A percentile compares a stretch with the other conserved stretches of the same genome.
These are phyloP conservation scores for Naja naja DNA, from an alignment of 2,113 vertebrate genomes.

Conservation along the genomic window DNA sequence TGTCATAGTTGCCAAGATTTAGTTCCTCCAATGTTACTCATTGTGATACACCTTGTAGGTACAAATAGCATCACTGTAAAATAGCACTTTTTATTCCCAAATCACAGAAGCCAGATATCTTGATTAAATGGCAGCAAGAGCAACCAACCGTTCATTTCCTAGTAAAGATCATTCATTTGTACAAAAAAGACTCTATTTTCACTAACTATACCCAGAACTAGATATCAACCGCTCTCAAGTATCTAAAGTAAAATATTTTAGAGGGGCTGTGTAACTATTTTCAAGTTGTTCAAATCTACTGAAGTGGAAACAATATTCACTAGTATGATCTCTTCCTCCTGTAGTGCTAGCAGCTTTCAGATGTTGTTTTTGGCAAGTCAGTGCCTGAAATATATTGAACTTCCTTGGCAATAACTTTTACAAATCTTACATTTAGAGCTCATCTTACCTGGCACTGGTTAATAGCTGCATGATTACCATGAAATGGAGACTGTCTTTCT, in stretches of 20 bases:
- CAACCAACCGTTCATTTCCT: neutral
- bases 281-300: neutral
- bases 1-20: no score
- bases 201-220: neutral
- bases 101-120: neutral
- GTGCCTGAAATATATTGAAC: neutral
- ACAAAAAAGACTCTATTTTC: neutral
- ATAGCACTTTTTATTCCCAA: neutral
- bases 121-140: neutral
- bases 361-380: neutral
- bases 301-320: neutral
- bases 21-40: no score
- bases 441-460: conserved; percentile 90
- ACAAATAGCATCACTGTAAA: no score
- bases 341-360: neutral
- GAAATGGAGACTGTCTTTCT: conserved; percentile 96
- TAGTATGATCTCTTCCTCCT: neutral
- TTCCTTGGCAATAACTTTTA: neutral
- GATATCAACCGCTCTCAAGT: neutral
- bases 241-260: neutral
- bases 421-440: accelerated
- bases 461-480: conserved; percentile 93
- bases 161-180: neutral
- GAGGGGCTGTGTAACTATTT: neutral
- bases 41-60: no score